Base-by-base conservation (phyloP, 2,888 invertebrate species). In the Phaonia tiefii region DNA sequence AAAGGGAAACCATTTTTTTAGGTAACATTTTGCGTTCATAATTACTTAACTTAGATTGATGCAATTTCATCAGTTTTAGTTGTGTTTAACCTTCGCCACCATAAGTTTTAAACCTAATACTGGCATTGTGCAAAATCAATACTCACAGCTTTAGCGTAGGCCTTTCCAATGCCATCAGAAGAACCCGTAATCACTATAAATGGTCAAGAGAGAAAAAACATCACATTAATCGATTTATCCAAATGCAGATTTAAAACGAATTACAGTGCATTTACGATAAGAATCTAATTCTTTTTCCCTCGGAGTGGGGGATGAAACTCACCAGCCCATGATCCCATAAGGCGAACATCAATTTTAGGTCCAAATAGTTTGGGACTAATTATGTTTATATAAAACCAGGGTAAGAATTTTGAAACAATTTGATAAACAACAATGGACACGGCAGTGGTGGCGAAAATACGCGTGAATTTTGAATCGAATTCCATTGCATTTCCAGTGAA, bases 151-250 rank as follows among this genome's bases (percentile, higher is more conserved):
- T 93, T 93, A 0, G 96, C 96, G 87, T 96, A 97, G 20, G 96
- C 95, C 90, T 96, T 97, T 83, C 97, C 97, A 82, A 98, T 94
- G 2, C 97, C 97, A 92, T 97, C 97, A 0, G 97, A 97, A 13
- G 95, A 94, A 11, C 97, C 97, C 15, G 97, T 97, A 13, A 97
- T 92, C 86, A 97, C 96, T 96, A 22, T 37, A 17, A 1, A 7
- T 44, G 13, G 44, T 15, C 46, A 69, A 46, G 44, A 67, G n/a
- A 71, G 10, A 54, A 26, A 54, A 49, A 31, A 31, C 31, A 31
- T 8, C 31, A 5, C 31, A 3, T 56, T 56, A 3, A 3, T n/a
- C 7, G 13, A 31, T 26, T 1, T 22, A 54, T 26, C n/a, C 13
- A 56, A 56, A 56, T 11, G 25, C 13, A 56, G 10, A 15, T 8